Evolutionary conservation across 2,113 vertebrate species (phyloP), one percentile per base, ranked within the genome.

Genomic region (Thamnophis sirtalis): DNA sequence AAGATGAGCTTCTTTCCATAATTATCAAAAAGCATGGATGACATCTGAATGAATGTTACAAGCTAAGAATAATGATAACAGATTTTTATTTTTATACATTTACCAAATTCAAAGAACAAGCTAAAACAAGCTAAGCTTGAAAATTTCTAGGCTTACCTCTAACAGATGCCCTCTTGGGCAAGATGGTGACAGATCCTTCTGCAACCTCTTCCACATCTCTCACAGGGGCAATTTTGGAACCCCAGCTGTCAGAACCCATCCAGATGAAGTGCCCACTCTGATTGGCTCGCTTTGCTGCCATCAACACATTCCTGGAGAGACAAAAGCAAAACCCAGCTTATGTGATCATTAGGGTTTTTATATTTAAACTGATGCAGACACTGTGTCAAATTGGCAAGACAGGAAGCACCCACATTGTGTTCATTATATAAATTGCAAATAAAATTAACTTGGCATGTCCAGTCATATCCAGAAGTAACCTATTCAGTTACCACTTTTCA

Each of bases 201-300:
- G 98, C 99, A 97, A 99, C 98, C 93, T 99, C 99, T 95, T 99
- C 98, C 95, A 99, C 98, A 95, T 98, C 98, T 93, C 99, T 97
- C 86, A 99, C 98, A 0, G 99, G 99, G 9, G 98, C 93, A 0
- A 98, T 98, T 97, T 99, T 99, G 95, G 98, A 99, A 88, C 99
- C 99, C 99, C 99, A 99, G 97, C 99, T 99, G 97, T 99, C 99
- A 0, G 99, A 99, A 84, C 99, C 99, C 93, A 99, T 98, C 99
- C 99, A 99, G 97, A 99, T 98, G 97, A 99, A 99, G 93, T 99
- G 99, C 5, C 98, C 98, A 0, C 98, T 99, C 97, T 99, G 98
- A 96, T 99, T 99, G 2, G 99, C 99, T 94, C 97, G 98, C 95
- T 98, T 99, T 1, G 99, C 98, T 0, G 99, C 98, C 96, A 98